Percentiles rank a stretch among this genome's conserved stretches.
These are phyloP conservation scores for Megaustenia siamemsis DNA, from an alignment of 2,888 invertebrate species.

Conservation along the genomic window DNA sequence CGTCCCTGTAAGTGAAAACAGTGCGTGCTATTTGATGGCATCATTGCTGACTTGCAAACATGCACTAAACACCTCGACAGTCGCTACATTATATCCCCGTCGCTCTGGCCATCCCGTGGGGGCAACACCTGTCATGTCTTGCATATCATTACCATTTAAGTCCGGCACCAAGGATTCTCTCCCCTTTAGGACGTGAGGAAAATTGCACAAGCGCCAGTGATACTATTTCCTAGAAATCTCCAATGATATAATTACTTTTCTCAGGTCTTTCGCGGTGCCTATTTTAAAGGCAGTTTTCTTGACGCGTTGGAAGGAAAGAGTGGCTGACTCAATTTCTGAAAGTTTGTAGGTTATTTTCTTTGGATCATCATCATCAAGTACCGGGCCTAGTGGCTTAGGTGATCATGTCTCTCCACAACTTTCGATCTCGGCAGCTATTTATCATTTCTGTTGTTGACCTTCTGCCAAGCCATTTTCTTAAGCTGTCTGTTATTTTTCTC, in stretches of 20 bases:
- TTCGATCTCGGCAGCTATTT: too few relatives aligned
- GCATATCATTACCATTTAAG: conserved; percentile 54
- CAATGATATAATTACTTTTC: conserved; percentile 51
- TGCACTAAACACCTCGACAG: background rate
- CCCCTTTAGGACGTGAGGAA: conserved; percentile 49
- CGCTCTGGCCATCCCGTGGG: background rate
- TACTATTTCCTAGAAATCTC: conserved; percentile 51
- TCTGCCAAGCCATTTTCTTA: too few relatives aligned
- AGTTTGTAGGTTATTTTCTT: background rate
- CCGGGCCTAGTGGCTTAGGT: too few relatives aligned
- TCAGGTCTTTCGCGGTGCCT: conserved; percentile 3
- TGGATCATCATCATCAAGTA: too few relatives aligned
- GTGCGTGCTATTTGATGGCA: too few relatives aligned
- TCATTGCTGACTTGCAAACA: background rate
- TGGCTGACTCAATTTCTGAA: conserved; percentile 16
- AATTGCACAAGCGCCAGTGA: conserved; percentile 26
- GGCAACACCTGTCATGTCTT: conserved; percentile 7
- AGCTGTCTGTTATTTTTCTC: too few relatives aligned
- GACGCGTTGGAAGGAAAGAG: background rate
- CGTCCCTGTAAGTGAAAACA: too few relatives aligned
- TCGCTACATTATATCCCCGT: conserved; percentile 10
- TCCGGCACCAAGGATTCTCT: conserved; percentile 7
- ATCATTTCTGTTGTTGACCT: too few relatives aligned
- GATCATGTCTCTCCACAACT: too few relatives aligned
- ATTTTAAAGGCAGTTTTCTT: background rate